Evolutionary conservation across 2,888 invertebrate species (phyloP).

Genomic region (Diarsia rubi): DNA sequence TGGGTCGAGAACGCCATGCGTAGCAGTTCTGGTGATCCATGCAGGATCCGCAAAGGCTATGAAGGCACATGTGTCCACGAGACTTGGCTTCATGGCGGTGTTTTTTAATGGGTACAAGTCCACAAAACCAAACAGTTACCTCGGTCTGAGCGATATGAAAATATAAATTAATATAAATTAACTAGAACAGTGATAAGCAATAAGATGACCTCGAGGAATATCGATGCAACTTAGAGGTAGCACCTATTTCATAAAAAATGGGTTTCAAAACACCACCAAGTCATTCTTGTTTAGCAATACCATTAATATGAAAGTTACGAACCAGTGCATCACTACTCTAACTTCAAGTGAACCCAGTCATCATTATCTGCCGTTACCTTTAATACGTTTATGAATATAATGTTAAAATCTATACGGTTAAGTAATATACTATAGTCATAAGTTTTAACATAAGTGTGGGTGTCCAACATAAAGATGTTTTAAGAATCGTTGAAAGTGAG

Average conservation of each 20-base stretch:
- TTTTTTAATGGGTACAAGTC: too few relatives aligned
- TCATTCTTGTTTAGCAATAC: background rate
- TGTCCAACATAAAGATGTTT: constrained; percentile 42
- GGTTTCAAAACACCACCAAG: background rate
- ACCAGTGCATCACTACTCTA: constrained; percentile 1
- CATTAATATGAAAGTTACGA: constrained; percentile 11
- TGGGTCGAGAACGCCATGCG: too few relatives aligned
- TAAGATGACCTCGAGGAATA: background rate
- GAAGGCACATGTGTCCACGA: too few relatives aligned
- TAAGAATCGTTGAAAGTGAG: constrained; percentile 43
- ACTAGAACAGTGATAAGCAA: background rate
- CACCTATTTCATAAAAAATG: background rate
- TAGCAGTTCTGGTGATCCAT: too few relatives aligned
- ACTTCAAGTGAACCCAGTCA: constrained; percentile 47
- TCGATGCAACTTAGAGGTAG: background rate
- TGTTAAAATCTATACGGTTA: constrained; percentile 38
- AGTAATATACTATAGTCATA: constrained; percentile 11
- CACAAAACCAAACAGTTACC: too few relatives aligned
- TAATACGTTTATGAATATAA: constrained; percentile 53
- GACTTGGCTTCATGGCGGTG: too few relatives aligned
- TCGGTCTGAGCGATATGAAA: background rate
- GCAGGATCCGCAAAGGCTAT: too few relatives aligned
- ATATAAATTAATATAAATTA: background rate
- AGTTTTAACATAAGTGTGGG: constrained; percentile 24
- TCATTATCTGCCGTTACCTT: constrained; percentile 57